These are phyloP conservation scores for Pycnonotus jocosus DNA, from an alignment of 2,113 vertebrate genomes.

Conservation along the genomic window DNA sequence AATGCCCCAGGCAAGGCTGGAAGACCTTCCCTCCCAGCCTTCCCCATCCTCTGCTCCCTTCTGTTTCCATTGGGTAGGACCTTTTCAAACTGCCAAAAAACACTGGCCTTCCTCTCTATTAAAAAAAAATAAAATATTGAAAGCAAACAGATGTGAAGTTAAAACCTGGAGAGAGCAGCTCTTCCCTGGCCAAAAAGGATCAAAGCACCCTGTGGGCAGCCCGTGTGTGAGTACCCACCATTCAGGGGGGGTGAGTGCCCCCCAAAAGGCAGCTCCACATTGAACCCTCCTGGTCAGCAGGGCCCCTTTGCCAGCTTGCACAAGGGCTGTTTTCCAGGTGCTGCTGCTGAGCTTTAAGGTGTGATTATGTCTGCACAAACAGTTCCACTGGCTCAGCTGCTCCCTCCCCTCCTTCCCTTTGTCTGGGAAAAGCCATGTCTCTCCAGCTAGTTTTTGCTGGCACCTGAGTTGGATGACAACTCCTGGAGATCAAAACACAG, in stretches of 20 bases:
- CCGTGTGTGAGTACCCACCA: fast-evolving
- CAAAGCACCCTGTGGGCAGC: fast-evolving
- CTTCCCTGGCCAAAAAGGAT: not conserved
- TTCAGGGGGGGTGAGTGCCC: not conserved
- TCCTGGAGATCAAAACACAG: not conserved
- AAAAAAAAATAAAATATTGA: not conserved
- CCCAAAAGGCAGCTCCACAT: not conserved
- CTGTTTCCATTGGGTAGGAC: not conserved
- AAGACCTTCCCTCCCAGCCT: not conserved
- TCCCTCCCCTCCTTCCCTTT: not conserved
- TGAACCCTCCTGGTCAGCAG: not conserved
- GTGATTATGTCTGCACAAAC: not conserved
- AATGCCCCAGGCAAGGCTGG: not conserved
- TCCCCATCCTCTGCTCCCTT: not conserved
- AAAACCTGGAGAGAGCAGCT: not conserved
- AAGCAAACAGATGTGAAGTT: not conserved
- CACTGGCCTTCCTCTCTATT: not conserved
- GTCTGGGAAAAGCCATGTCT: not conserved
- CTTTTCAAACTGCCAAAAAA: not conserved
- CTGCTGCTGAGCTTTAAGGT: not conserved
- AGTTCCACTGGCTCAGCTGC: not conserved
- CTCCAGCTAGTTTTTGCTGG: not conserved
- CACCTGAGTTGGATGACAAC: not conserved
- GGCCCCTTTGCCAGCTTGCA: not conserved
- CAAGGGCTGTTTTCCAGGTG: not conserved